Evolutionary conservation across 2,888 invertebrate species (phyloP), one percentile per base, ranked within the genome.

Genomic region (Strigamia crassipes): DNA sequence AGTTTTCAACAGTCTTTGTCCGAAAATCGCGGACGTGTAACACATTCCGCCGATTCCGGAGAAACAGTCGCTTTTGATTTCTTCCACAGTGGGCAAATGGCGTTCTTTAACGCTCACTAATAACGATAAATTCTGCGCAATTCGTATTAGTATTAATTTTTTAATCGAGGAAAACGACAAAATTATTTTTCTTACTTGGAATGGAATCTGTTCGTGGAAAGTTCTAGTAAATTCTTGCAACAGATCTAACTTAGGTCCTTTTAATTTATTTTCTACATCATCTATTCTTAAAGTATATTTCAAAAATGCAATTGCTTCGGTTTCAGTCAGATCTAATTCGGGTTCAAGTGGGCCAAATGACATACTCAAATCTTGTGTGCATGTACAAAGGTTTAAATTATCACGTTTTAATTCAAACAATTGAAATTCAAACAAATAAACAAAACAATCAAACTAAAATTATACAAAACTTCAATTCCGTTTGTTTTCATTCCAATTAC

Each of bases 401-500:
- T 38, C 38, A 38, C 6, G 38, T 38, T 38, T 38, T 27, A 27
- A 38, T 0, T 38, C 10, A 38, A 38, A 38, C 38, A 38, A 38
- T 38, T 10, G 38, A 38, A 10, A 38, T 6, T 6, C 15, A 46
- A 13, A 13, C 10, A 3, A 42, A 15, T 1, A 46, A 46, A 13
- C 0, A 5, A 46, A 15, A 46, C 42, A 13, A 51, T 9, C 51
- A 51, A 51, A 51, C 51, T 9, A n/a, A 15, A 15, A 15, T 27
- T 18, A 56, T n/a, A n/a, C n/a, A n/a, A n/a, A 51, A n/a, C 6
- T 9, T 6, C 4, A n/a, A 9, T 56, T 56, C 15, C 13, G 12
- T 56, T 56, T 56, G 56, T 56, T 56, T 56, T 56, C 56, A 56
- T 56, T 56, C 56, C 56, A 56, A 56, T 56, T 56, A 18, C 18